These are phyloP conservation scores for Bombus pyrosoma DNA, from an alignment of 1,140 invertebrate species.

Conservation along the genomic window DNA sequence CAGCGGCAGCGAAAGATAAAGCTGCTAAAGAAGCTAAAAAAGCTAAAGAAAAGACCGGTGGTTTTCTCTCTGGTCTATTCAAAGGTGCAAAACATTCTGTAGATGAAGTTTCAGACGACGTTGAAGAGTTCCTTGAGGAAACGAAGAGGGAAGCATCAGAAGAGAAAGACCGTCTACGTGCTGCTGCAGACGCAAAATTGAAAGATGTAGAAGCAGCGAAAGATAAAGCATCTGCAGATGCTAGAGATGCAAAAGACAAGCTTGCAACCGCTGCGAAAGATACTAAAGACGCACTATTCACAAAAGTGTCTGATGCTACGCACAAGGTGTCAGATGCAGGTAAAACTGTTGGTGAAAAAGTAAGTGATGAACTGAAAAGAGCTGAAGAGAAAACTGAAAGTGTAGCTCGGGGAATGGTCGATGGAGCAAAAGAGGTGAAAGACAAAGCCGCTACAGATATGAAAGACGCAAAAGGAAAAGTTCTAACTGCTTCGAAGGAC, in stretches of 20 bases:
- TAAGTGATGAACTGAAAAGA: slow-evolving; percentile 1
- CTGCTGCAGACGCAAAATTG: slow-evolving; percentile 11
- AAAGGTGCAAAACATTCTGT: slow-evolving; percentile 66
- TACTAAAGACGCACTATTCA: slow-evolving; percentile 16
- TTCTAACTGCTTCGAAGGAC: slow-evolving; percentile 42
- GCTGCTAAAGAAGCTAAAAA: slow-evolving; percentile 69
- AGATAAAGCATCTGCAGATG: slow-evolving; percentile 1
- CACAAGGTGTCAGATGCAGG: slow-evolving; percentile 32
- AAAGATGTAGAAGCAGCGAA: slow-evolving; percentile 34
- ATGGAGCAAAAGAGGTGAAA: slow-evolving; percentile 40
- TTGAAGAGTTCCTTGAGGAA: slow-evolving; percentile 67
- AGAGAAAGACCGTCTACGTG: slow-evolving; percentile 51
- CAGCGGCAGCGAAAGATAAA: slow-evolving; percentile 45
- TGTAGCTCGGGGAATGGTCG: not conserved
- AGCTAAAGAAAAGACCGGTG: slow-evolving; percentile 68
- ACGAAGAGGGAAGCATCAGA: slow-evolving; percentile 61
- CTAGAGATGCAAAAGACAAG: slow-evolving; percentile 4
- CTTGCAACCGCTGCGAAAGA: not conserved
- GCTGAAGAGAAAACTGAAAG: slow-evolving; percentile 24
- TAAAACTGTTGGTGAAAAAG: slow-evolving; percentile 41
- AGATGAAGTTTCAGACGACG: slow-evolving; percentile 63
- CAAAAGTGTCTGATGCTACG: not conserved
- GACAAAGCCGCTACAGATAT: slow-evolving; percentile 36
- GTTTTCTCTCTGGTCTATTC: slow-evolving; percentile 68
- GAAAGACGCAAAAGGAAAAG: slow-evolving; percentile 45